These are phyloP conservation scores for Choreutis nemorana DNA, from an alignment of 2,888 invertebrate genomes.

Conservation along the genomic window DNA sequence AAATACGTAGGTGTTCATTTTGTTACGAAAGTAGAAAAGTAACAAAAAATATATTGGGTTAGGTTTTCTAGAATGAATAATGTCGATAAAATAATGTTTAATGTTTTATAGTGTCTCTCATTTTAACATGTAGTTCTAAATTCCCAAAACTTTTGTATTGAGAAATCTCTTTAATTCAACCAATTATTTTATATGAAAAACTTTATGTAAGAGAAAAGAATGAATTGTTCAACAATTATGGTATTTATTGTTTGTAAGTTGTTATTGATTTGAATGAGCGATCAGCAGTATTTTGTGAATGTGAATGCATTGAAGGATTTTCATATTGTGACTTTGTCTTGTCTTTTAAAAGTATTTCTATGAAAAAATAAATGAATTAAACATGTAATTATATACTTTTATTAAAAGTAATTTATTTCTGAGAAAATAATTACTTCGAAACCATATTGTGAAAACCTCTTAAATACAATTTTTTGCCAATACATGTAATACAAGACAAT, in stretches of 20 bases:
- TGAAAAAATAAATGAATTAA: slow-evolving; percentile 51
- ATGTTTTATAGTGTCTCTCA: not conserved
- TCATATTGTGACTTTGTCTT: slow-evolving; percentile 60
- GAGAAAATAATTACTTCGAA: too few relatives aligned
- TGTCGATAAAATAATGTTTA: slow-evolving; percentile 4
- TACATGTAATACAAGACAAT: too few relatives aligned
- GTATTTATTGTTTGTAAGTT: slow-evolving; percentile 61
- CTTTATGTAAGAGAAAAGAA: too few relatives aligned
- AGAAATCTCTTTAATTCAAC: slow-evolving; percentile 8
- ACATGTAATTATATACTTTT: slow-evolving; percentile 37
- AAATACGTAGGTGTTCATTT: slow-evolving; percentile 47
- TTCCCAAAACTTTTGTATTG: slow-evolving; percentile 5
- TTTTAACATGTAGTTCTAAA: not conserved
- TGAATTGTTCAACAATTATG: slow-evolving; percentile 53
- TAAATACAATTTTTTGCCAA: too few relatives aligned
- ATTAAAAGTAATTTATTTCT: too few relatives aligned
- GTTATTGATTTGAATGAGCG: slow-evolving; percentile 53
- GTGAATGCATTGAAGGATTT: slow-evolving; percentile 50
- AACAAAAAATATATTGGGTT: slow-evolving; percentile 9
- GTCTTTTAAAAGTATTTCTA: slow-evolving; percentile 64
- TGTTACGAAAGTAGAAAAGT: slow-evolving; percentile 18
- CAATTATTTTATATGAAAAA: too few relatives aligned
- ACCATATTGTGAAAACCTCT: too few relatives aligned
- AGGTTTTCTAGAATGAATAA: slow-evolving; percentile 10
- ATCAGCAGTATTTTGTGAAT: slow-evolving; percentile 52